A percentile compares a stretch with the other conserved stretches of the same genome.
phyloP scores from a whole-genome alignment of 2,797 vertebrate species.

The Crypturellus tataupa region DNA sequence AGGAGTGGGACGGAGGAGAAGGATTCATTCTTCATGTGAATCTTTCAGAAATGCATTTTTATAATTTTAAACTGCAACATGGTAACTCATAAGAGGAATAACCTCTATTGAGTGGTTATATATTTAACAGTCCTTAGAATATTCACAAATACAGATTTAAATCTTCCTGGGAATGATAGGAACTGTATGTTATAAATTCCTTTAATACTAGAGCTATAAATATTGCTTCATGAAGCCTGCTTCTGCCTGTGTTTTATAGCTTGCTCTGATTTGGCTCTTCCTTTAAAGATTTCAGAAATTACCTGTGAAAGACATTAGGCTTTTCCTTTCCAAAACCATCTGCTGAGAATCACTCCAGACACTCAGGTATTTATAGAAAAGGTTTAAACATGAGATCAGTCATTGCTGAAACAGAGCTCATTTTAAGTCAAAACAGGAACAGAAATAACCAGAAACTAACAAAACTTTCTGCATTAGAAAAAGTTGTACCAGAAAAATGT shows the following conservation, averaged over 20 bases:
- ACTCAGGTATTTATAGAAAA: neutral
- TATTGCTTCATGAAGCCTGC: constrained; percentile 23
- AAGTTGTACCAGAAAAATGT: neutral
- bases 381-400: neutral
- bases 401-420: constrained; percentile 23
- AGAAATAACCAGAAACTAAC: constrained; percentile 52
- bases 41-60: neutral
- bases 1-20: neutral
- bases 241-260: constrained; percentile 47
- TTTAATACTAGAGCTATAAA: constrained; percentile 30
- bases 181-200: constrained; percentile 20
- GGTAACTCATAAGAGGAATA: neutral
- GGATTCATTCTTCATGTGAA: neutral
- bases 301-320: constrained; percentile 13
- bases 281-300: constrained; percentile 51
- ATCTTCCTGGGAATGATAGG: constrained; percentile 30
- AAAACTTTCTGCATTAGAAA: neutral
- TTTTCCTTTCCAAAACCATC: constrained; percentile 13
- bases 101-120: neutral
- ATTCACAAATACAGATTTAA: constrained; percentile 50
- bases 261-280: constrained; percentile 21
- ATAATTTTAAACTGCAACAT: neutral
- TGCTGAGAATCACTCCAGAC: constrained; percentile 32
- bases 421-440: constrained; percentile 35
- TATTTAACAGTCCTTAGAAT: constrained; percentile 28